A percentile compares a stretch with the other conserved stretches of the same genome.
phyloP scores from a whole-genome alignment of 1,140 invertebrate genomes.

The Yoshiicerus persimilis region DNA sequence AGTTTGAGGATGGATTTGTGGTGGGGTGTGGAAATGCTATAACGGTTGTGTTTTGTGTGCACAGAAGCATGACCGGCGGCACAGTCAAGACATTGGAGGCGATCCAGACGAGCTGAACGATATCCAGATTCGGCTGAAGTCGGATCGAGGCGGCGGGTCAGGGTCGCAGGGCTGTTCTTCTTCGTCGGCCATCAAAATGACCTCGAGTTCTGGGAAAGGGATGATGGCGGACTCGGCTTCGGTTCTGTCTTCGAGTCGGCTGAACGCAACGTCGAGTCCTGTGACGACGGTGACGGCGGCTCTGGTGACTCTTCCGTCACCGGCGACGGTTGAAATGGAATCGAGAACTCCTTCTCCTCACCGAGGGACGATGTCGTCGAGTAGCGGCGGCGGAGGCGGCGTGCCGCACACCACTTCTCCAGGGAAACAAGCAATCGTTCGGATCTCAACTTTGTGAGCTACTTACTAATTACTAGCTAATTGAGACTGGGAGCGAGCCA shows the following conservation, averaged over 20 bases:
- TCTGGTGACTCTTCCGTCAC: constrained; percentile 45
- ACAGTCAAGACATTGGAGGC: constrained; percentile 50
- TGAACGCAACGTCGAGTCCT: constrained; percentile 48
- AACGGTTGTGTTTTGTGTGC: constrained; percentile 28
- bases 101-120: constrained; percentile 58
- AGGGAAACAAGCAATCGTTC: constrained; percentile 44
- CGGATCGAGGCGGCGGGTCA: constrained; percentile 32
- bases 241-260: constrained; percentile 42
- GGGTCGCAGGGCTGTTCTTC: neutral
- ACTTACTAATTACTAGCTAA: neutral
- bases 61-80: constrained; percentile 53
- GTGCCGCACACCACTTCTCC: neutral
- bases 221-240: constrained; percentile 19
- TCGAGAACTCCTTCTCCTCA: constrained; percentile 43
- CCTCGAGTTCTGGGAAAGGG: constrained; percentile 2
- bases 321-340: constrained; percentile 46
- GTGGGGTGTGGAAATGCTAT: neutral
- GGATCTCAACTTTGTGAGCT: constrained; percentile 49
- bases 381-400: constrained; percentile 11
- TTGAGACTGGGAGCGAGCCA: neutral
- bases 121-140: constrained; percentile 56
- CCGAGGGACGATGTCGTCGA: constrained; percentile 25
- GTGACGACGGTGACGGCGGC: constrained; percentile 50
- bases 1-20: too few relatives aligned
- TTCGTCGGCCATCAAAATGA: neutral